phyloP scores from a whole-genome alignment of 2,888 invertebrate genomes.

The Dynastes maya region DNA sequence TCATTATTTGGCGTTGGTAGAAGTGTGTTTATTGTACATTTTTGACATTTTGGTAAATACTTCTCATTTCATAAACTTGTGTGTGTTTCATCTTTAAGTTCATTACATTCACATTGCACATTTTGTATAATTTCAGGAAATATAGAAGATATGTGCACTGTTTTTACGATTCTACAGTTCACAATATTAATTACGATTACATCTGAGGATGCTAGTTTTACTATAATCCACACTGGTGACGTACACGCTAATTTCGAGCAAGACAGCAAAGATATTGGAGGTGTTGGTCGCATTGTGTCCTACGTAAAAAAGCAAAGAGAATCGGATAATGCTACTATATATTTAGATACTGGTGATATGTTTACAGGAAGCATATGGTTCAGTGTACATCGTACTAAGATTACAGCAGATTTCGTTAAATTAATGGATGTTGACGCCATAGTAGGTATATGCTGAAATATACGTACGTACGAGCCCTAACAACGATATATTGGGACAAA shows the following conservation, averaged over 20 bases:
- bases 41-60: no score
- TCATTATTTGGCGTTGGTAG: no score
- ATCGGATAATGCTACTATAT: constrained; percentile 15
- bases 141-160: neutral
- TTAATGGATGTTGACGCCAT: constrained; percentile 35
- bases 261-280: constrained; percentile 21
- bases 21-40: no score
- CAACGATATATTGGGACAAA: no score
- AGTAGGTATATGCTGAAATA: neutral
- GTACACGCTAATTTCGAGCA: constrained; percentile 39
- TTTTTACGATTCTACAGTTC: neutral
- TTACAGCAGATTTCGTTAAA: constrained; percentile 38
- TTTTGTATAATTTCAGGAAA: neutral
- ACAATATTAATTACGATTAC: neutral
- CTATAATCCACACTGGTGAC: constrained; percentile 34
- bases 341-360: constrained; percentile 44
- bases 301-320: constrained; percentile 12
- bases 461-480: no score
- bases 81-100: no score
- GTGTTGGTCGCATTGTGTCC: constrained; percentile 22
- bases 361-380: constrained; percentile 40
- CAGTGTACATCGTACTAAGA: constrained; percentile 29
- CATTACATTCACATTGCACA: no score
- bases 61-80: no score
- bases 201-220: neutral